Evolutionary conservation across 2,797 vertebrate genomes (phyloP), one percentile per base, ranked within the genome.

Genomic region (Centropyge bicolor): DNA sequence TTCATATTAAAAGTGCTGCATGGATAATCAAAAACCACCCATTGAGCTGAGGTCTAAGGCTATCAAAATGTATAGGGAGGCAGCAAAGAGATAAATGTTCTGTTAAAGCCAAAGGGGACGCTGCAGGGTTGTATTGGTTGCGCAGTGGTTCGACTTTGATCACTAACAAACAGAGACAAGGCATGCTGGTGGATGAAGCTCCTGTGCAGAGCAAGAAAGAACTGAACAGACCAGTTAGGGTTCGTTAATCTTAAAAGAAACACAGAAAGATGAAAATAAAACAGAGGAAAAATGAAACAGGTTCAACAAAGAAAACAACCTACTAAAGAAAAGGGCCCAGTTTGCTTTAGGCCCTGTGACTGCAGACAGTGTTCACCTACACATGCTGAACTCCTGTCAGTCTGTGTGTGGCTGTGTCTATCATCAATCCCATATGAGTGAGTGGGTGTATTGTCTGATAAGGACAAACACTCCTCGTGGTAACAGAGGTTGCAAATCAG

Each of bases 21-120:
- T n/a, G 45, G 67, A 72, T 81, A 76, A 89, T 80, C 40, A 76
- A 27, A 72, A 60, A 51, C 36, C 74, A 20, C 82, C 82, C 74
- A 24, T 2, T 57, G 86, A 40, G 72, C 55, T 40, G 5, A 45
- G 68, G 51, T 72, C 19, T 27, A 24, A 45, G 65, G 67, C 52
- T 76, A 77, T 84, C 41, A 65, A 69, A 83, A 81, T 45, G 62
- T 56, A 78, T 20, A 69, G 54, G 10, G 43, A 56, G 14, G 36
- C 45, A 45, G 52, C 14, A 14, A 38, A 64, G 41, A 69, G 60
- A 31, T 45, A 11, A 17, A 69, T 48, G 67, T 63, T 27, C 4
- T 27, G 45, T 70, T 76, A 64, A 1, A 57, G 56, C 46, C 41
- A 31, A 43, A 43, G 10, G 11, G 43, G 40, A 59, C 27, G 62